Evolutionary conservation across 2,797 vertebrate genomes (phyloP).

Genomic region (Ciconia nigra): DNA sequence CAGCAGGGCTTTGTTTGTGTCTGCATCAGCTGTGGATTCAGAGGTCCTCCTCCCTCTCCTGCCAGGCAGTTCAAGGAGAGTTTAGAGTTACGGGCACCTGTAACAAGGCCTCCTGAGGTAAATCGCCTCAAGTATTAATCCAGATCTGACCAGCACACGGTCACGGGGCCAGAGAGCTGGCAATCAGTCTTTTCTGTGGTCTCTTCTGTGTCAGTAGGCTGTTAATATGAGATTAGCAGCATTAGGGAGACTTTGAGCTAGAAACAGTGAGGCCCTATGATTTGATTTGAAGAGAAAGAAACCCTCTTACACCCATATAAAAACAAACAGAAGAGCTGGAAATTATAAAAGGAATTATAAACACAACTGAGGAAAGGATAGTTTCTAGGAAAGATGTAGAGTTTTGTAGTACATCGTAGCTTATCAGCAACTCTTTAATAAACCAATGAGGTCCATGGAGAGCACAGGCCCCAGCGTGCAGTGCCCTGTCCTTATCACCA

Average conservation of each 20-base stretch:
- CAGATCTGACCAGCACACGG: constrained; percentile 38
- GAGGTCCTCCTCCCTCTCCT: neutral
- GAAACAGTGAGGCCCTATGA: neutral
- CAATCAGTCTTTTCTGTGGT: constrained; percentile 27
- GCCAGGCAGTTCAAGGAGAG: neutral
- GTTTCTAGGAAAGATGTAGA: neutral
- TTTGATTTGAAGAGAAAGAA: constrained; percentile 1
- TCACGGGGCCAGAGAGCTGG: constrained; percentile 49
- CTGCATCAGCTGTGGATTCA: neutral
- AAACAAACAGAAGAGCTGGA: neutral
- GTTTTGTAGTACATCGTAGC: neutral
- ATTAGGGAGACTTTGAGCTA: constrained; percentile 22
- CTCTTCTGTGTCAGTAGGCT: constrained; percentile 60
- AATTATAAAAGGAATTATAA: neutral
- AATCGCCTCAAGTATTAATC: constrained; percentile 65
- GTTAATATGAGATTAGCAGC: constrained; percentile 51
- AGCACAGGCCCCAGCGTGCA: neutral
- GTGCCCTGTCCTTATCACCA: neutral
- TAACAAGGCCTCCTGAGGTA: constrained; percentile 42
- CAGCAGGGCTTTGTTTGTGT: neutral
- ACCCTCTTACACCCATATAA: neutral
- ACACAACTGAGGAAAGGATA: neutral
- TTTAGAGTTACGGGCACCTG: constrained; percentile 43
- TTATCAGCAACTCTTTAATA: neutral
- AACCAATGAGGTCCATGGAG: neutral